Evolutionary conservation across 64 coral and sea anemone genomes (phyloP).

Genomic region (Pocillopora verrucosa): DNA sequence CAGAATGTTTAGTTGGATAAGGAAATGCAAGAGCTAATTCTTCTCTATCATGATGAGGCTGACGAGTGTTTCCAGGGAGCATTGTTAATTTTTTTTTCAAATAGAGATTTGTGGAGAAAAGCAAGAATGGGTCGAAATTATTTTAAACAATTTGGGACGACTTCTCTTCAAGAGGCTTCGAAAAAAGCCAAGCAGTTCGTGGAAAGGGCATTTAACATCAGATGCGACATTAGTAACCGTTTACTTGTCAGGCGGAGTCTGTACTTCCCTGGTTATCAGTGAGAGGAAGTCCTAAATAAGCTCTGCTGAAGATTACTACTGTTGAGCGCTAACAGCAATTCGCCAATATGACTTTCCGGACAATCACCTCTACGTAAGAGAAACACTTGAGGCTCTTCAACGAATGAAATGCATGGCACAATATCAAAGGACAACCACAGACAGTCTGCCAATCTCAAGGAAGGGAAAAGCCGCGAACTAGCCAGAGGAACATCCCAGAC

Average conservation of each 20-base stretch:
- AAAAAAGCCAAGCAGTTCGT: not conserved
- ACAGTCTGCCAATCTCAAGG: not conserved
- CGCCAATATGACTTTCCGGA: not conserved
- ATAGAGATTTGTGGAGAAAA: conserved; percentile 9
- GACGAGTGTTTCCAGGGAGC: not conserved
- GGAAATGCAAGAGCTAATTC: not conserved
- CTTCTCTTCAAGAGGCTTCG: not conserved
- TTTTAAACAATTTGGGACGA: conserved; percentile 1
- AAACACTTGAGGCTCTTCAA: not conserved
- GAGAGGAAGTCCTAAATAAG: not conserved
- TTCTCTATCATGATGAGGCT: not conserved
- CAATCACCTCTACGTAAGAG: not conserved
- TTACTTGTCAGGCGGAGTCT: not conserved
- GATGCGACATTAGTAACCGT: not conserved
- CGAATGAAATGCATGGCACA: not conserved
- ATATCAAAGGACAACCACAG: not conserved
- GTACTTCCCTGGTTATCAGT: not conserved
- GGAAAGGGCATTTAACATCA: not conserved
- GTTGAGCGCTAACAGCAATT: not conserved
- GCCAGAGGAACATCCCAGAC: not conserved
- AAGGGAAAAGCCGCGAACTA: not conserved
- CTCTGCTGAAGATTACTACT: not conserved
- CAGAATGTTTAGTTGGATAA: not conserved
- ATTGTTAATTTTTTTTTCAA: not conserved
- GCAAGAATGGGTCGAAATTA: not conserved